phyloP scores from a whole-genome alignment of 2,888 invertebrate genomes.

The Clistopyga incitator region DNA sequence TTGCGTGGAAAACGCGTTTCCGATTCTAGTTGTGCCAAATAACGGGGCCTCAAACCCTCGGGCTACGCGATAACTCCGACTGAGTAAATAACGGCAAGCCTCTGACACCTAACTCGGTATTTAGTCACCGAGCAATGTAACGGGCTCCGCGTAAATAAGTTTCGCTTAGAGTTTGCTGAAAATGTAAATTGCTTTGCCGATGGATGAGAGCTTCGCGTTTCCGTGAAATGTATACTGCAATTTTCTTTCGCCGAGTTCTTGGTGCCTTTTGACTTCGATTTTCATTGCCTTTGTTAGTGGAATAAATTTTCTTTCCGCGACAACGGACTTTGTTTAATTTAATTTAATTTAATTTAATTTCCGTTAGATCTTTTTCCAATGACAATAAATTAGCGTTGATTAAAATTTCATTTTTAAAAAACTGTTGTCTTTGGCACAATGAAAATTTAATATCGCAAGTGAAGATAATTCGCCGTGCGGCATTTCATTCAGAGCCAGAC shows the following conservation, averaged over 20 bases:
- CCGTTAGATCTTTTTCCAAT: not conserved
- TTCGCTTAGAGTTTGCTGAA: not conserved
- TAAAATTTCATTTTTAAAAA: not conserved
- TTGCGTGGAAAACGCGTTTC: not conserved
- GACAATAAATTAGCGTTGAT: not conserved
- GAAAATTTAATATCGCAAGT: not conserved
- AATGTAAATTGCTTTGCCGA: not conserved
- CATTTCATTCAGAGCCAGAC: constrained; percentile 27
- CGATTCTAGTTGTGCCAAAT: constrained; percentile 3
- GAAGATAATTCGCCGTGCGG: not conserved
- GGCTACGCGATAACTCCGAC: not conserved
- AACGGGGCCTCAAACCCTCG: constrained; percentile 9
- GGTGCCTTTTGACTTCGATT: not conserved
- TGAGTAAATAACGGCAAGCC: constrained; percentile 39
- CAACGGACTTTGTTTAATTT: no score
- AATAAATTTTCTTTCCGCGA: not conserved
- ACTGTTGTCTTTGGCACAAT: not conserved
- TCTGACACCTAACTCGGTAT: constrained; percentile 21
- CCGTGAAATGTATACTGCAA: not conserved
- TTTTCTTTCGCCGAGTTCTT: not conserved
- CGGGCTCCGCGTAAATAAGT: constrained; percentile 22
- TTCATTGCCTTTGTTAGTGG: not conserved
- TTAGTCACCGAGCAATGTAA: constrained; percentile 23
- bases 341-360: no score
- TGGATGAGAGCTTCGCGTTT: constrained; percentile 1